Conservation (phyloP, 2,797 vertebrate species). For the Phaenicophaeus curvirostris region DNA sequence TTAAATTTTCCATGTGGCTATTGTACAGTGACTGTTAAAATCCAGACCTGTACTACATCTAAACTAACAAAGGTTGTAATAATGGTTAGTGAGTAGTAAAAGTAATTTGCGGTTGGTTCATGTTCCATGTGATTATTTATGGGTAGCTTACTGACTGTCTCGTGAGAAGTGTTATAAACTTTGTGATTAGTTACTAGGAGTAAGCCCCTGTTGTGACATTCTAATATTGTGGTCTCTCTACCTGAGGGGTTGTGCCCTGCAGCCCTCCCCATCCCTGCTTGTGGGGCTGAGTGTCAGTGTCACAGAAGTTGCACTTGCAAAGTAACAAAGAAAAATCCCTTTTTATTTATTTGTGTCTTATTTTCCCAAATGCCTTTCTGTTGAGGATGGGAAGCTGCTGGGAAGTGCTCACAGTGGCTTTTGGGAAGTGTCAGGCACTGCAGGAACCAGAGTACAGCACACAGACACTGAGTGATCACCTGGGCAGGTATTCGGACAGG, state of each 20-base stretch:
- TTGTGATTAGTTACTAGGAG: neutral
- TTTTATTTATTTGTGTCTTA: neutral
- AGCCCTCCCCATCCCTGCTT: neutral
- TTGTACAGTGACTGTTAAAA: neutral
- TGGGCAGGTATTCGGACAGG: neutral
- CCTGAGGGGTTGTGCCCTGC: neutral
- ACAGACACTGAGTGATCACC: fast-evolving
- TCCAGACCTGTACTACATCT: neutral
- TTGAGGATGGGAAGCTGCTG: neutral
- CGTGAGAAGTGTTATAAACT: neutral
- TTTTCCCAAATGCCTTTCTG: neutral
- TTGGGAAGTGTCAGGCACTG: fast-evolving
- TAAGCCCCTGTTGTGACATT: fast-evolving
- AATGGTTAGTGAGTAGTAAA: neutral
- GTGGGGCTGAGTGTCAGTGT: neutral
- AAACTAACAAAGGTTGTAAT: neutral
- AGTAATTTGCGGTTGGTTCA: neutral
- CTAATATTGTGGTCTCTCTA: fast-evolving
- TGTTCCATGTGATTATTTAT: neutral
- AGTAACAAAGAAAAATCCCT: neutral
- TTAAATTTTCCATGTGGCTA: neutral
- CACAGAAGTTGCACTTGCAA: neutral
- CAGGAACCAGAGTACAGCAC: fast-evolving
- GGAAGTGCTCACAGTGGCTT: neutral
- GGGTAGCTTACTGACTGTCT: neutral